phyloP scores from a whole-genome alignment of 2,113 vertebrate genomes.

The Hyla sarda region DNA sequence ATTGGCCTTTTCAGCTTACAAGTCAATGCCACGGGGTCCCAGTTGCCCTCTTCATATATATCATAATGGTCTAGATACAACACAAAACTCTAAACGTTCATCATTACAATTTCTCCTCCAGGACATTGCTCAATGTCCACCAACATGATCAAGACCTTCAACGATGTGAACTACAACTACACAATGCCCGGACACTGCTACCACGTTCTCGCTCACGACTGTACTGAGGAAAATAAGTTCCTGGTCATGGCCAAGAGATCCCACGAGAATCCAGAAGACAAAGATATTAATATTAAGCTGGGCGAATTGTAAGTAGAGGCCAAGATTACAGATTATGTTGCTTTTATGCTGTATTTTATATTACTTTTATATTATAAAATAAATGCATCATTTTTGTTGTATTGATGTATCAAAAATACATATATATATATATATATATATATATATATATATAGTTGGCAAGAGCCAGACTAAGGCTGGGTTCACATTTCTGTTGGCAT shows the following conservation, averaged over 20 bases:
- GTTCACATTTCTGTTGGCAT: no score
- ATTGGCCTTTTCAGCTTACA: not conserved
- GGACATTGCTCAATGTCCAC: conserved; percentile 64
- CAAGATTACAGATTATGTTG: no score
- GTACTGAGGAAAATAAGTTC: conserved; percentile 79
- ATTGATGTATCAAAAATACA: no score
- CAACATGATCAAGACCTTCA: conserved; percentile 75
- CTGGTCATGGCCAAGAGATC: conserved; percentile 76
- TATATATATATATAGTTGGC: no score
- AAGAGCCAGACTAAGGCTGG: no score
- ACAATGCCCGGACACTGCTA: conserved; percentile 77
- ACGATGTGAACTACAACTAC: conserved; percentile 68
- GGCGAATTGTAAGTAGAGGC: conserved; percentile 74
- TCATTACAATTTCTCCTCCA: conserved; percentile 52
- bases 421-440: no score
- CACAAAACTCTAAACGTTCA: not conserved
- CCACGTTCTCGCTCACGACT: conserved; percentile 81
- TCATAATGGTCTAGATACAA: not conserved
- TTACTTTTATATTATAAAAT: no score
- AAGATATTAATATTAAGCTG: conserved; percentile 71
- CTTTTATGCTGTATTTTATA: no score
- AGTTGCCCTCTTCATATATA: no score
- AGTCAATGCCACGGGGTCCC: not conserved
- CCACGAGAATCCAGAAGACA: conserved; percentile 62
- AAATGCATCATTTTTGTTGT: no score